Base-by-base conservation (phyloP, 2,888 invertebrate genomes). In the Ichneumoninae sp. region DNA sequence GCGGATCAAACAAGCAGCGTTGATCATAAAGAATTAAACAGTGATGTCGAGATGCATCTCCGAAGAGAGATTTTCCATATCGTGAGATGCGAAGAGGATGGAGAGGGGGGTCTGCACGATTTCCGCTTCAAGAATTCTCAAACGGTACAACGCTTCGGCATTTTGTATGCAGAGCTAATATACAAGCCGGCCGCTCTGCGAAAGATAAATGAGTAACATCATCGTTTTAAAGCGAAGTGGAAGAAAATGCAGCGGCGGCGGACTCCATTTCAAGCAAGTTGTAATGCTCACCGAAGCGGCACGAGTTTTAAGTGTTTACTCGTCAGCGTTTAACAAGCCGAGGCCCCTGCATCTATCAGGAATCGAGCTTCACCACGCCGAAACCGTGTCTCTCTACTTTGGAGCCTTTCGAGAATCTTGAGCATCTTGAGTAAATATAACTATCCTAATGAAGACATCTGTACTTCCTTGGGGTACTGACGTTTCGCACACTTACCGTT, bases 281-380 rank as follows among this genome's bases (percentile, higher is more conserved):
- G 62, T 33, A 74, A 79, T 82, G 84, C 84, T 84, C 75, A 71
- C 70, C 78, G 75, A 72, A 78, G 75, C 82, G 44, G 78, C 82
- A 69, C 66, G 82, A 75, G 70, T 78, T 82, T 71, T 60, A 71
- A 81, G 81, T 82, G 79, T 79, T 81, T 84, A 75, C 82, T 71
- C 75, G 79, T 65, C 79, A 75, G 84, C 78, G 71, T 79, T 81
- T 75, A 84, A 82, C 82, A 74, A 71, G 82, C 52, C 52, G 50
- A 65, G 33, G 62, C 33, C 30, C 16, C 33, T 7, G 62, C 1
- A 62, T 62, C n/a, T 10, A 7, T 16, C 33, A 62, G 62, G n/a
- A 33, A 1, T 7, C 7, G 16, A 30, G 62, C 16, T 30, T 30
- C 8, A 13, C 30, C 30, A 78, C 50, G 33, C 57, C 44, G 60